phyloP scores from a whole-genome alignment of 2,888 invertebrate genomes.

The Zaprionus bogoriensis region DNA sequence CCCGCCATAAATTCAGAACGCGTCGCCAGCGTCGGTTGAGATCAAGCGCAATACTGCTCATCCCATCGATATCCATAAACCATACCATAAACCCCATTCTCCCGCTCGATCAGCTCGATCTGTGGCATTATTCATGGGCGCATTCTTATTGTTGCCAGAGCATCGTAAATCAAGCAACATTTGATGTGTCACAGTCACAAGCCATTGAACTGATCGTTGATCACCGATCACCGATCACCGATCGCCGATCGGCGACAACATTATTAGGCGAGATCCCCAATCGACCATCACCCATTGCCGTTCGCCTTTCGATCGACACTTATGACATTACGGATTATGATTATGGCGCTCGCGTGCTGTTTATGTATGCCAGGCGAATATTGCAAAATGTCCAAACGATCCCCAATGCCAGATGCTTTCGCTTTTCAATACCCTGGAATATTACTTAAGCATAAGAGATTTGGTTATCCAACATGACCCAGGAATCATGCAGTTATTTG shows the following conservation, averaged over 20 bases:
- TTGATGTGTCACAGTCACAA: conserved; percentile 72
- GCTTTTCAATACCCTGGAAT: conserved; percentile 40
- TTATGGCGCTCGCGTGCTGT: conserved; percentile 75
- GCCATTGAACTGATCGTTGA: conserved; percentile 69
- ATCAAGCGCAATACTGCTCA: conserved; percentile 54
- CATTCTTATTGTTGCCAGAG: conserved; percentile 58
- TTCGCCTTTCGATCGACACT: conserved; percentile 66
- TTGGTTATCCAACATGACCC: neutral
- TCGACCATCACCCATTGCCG: conserved; percentile 45
- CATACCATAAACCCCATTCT: conserved; percentile 1
- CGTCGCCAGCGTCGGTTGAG: conserved; percentile 55
- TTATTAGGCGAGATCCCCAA: conserved; percentile 71
- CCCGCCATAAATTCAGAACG: conserved; percentile 67
- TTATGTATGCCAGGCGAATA: conserved; percentile 72
- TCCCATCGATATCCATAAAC: conserved; percentile 7
- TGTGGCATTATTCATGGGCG: conserved; percentile 63
- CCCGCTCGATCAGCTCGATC: conserved; percentile 26
- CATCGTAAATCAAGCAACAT: conserved; percentile 64
- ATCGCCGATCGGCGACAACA: conserved; percentile 61
- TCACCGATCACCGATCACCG: conserved; percentile 22
- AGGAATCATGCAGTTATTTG: no score
- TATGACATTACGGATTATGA: conserved; percentile 71
- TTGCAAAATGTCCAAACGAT: conserved; percentile 51
- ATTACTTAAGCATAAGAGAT: neutral
- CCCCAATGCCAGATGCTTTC: conserved; percentile 41